phyloP scores from a whole-genome alignment of 2,797 vertebrate species.

The Chromobotia macracanthus region DNA sequence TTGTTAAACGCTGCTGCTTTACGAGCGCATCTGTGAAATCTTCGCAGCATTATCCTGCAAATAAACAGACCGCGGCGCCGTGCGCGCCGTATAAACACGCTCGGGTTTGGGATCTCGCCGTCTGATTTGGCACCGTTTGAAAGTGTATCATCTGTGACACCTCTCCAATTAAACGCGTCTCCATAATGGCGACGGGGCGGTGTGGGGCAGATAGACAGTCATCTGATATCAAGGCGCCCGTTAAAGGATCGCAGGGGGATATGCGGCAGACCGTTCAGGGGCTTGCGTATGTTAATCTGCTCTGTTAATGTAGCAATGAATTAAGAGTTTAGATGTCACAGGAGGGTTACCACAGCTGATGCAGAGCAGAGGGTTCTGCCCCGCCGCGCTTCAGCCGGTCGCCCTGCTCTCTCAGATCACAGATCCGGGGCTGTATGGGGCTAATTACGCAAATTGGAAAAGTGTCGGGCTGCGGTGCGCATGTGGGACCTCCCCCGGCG shows the following conservation, averaged over 20 bases:
- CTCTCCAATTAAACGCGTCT: constrained; percentile 57
- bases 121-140: constrained; percentile 40
- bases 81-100: constrained; percentile 31
- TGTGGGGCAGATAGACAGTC: constrained; percentile 52
- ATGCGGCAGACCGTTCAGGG: too few relatives aligned
- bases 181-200: constrained; percentile 28
- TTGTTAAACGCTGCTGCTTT: too few relatives aligned
- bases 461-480: constrained; percentile 68
- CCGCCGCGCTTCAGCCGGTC: too few relatives aligned
- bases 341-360: constrained; percentile 84
- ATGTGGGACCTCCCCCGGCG: constrained; percentile 56
- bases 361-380: constrained; percentile 66
- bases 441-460: constrained; percentile 84
- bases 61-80: too few relatives aligned
- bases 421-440: constrained; percentile 77
- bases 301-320: constrained; percentile 85
- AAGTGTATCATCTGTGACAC: constrained; percentile 56
- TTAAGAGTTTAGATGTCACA: constrained; percentile 85
- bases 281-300: constrained; percentile 79
- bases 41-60: too few relatives aligned
- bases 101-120: constrained; percentile 46
- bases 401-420: too few relatives aligned
- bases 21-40: too few relatives aligned
- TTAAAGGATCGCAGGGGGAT: constrained; percentile 68
- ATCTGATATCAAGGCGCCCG: constrained; percentile 59